Evolutionary conservation across 2,113 vertebrate species (phyloP).

Genomic region (Leptobrachium leishanense): DNA sequence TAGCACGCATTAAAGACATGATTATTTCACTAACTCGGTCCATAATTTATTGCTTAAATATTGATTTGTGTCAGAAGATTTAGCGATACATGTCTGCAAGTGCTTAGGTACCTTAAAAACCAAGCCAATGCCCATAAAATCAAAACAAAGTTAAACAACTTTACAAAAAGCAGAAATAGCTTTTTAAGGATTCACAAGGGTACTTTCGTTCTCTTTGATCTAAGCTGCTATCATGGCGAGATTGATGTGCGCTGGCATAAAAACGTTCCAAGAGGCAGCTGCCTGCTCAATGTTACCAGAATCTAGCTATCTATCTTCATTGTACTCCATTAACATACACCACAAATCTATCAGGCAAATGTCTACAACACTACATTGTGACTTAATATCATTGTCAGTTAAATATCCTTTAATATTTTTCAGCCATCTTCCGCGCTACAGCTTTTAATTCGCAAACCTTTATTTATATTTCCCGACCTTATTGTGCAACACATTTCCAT

Average conservation of each 20-base stretch:
- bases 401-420: slow-evolving; percentile 68
- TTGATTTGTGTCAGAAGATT: slow-evolving; percentile 46
- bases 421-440: slow-evolving; percentile 52
- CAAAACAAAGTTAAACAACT: slow-evolving; percentile 67
- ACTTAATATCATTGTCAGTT: slow-evolving; percentile 65
- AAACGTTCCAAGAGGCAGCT: slow-evolving; percentile 63
- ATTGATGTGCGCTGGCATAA: slow-evolving; percentile 69
- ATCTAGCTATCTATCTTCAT: slow-evolving; percentile 74
- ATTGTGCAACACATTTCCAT: slow-evolving; percentile 24
- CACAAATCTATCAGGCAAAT: slow-evolving; percentile 67
- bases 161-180: slow-evolving; percentile 65
- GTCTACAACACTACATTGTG: slow-evolving; percentile 60
- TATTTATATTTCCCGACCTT: slow-evolving; percentile 17
- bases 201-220: slow-evolving; percentile 66
- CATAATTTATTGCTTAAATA: slow-evolving; percentile 55
- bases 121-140: slow-evolving; percentile 58
- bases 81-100: slow-evolving; percentile 43
- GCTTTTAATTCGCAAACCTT: slow-evolving; percentile 44
- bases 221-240: slow-evolving; percentile 57
- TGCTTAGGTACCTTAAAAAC: slow-evolving; percentile 41
- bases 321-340: slow-evolving; percentile 68
- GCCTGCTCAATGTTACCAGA: slow-evolving; percentile 58
- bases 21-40: background rate
- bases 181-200: slow-evolving; percentile 69
- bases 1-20: background rate